A percentile compares a stretch with the other conserved stretches of the same genome.
Conservation (phyloP, 2,888 invertebrate genomes). For the Mechanitis mazaeus region DNA sequence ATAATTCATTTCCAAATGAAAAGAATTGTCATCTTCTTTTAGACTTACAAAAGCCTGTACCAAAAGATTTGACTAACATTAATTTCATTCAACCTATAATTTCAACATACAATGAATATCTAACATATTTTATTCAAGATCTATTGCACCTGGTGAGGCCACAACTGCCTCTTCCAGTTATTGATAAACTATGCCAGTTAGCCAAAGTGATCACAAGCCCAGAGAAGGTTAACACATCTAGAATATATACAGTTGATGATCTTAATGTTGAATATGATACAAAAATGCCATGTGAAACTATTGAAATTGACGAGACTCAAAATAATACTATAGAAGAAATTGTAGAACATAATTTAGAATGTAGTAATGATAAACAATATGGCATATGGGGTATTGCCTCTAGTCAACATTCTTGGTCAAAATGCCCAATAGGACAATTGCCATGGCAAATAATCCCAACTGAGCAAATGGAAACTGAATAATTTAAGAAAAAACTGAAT, state of each 20-base stretch:
- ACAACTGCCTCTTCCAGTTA: conserved; percentile 41
- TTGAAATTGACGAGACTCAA: conserved; percentile 20
- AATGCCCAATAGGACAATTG: conserved; percentile 70
- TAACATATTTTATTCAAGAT: conserved; percentile 54
- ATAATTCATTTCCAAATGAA: conserved; percentile 63
- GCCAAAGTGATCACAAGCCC: conserved; percentile 56
- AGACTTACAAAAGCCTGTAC: conserved; percentile 53
- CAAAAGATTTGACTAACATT: conserved; percentile 51
- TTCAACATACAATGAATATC: conserved; percentile 56
- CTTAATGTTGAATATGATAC: conserved; percentile 35
- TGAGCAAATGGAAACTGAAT: conserved; percentile 25
- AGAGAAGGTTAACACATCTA: conserved; percentile 42
- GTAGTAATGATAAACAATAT: conserved; percentile 19
- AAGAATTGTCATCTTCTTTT: conserved; percentile 47
- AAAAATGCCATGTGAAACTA: conserved; percentile 9
- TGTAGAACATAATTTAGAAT: conserved; percentile 14
- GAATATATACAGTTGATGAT: conserved; percentile 68
- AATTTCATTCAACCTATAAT: conserved; percentile 58
- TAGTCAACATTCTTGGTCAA: conserved; percentile 54
- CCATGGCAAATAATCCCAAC: conserved; percentile 56
- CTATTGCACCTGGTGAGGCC: conserved; percentile 54
- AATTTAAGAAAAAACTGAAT: conserved; percentile 21
- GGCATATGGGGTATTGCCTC: conserved; percentile 57
- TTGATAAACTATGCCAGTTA: conserved; percentile 47
- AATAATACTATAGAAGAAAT: conserved; percentile 28